These are phyloP conservation scores for Cryptotis parvus DNA, from an alignment of 2,113 vertebrate species.

Conservation along the genomic window DNA sequence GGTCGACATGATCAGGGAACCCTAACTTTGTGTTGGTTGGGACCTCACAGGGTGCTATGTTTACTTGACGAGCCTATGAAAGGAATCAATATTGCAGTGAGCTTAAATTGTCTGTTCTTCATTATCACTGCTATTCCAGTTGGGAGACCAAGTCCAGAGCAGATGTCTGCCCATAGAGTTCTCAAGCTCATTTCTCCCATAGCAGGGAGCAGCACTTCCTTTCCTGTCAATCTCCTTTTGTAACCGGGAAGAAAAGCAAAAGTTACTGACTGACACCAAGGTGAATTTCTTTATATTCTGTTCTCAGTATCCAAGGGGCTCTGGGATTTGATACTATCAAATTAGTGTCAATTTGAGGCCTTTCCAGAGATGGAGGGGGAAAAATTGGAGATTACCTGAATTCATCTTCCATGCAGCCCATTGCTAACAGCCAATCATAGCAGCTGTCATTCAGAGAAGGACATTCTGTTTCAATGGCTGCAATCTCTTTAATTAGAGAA, in stretches of 20 bases:
- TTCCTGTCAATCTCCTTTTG: constrained; percentile 78
- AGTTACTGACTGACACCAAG: constrained; percentile 78
- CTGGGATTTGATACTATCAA: constrained; percentile 80
- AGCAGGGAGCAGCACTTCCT: constrained; percentile 55
- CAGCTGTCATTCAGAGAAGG: constrained; percentile 68
- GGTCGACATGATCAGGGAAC: not conserved
- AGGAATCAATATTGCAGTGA: constrained; percentile 6
- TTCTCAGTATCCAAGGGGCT: constrained; percentile 65
- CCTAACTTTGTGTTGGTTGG: not conserved
- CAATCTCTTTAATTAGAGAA: constrained; percentile 74
- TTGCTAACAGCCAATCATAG: constrained; percentile 72
- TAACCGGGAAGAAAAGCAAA: constrained; percentile 74
- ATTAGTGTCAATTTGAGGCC: constrained; percentile 83
- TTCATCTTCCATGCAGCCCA: constrained; percentile 69
- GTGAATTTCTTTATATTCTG: constrained; percentile 76
- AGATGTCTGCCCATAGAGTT: constrained; percentile 54
- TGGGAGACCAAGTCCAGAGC: constrained; percentile 19
- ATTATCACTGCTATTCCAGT: constrained; percentile 44
- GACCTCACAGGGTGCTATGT: not conserved
- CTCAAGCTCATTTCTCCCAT: constrained; percentile 58
- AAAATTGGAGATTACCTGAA: constrained; percentile 66
- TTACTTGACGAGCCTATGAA: constrained; percentile 38
- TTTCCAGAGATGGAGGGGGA: constrained; percentile 75
- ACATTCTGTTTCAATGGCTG: constrained; percentile 32
- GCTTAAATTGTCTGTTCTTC: constrained; percentile 39